Evolutionary conservation across 2,113 vertebrate species (phyloP).

Genomic region (Coracopsis vasa): DNA sequence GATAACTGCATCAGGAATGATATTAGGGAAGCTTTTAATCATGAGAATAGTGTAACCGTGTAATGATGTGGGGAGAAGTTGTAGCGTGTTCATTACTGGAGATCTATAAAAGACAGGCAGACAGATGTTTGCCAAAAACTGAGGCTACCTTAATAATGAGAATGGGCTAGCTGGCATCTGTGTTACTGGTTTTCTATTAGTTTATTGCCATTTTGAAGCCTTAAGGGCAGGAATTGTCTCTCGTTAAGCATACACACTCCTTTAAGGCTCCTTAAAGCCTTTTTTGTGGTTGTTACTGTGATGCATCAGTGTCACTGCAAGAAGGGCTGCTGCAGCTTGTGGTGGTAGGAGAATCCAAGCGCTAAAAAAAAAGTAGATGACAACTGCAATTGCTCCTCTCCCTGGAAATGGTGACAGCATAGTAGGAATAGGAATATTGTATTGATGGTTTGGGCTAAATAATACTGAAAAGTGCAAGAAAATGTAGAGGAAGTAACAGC

Average conservation of each 20-base stretch:
- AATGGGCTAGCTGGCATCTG: background rate
- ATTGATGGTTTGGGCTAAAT: background rate
- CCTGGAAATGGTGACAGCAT: background rate
- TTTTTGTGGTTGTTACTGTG: background rate
- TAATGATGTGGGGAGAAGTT: background rate
- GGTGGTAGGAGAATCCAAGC: background rate
- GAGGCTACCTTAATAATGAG: background rate
- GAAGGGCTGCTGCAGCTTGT: background rate
- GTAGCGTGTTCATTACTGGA: background rate
- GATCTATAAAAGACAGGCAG: background rate
- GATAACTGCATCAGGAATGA: background rate
- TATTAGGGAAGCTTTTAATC: background rate
- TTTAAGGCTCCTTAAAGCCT: background rate
- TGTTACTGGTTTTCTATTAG: background rate
- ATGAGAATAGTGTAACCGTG: background rate
- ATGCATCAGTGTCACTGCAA: background rate
- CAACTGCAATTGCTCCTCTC: background rate
- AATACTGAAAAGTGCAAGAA: background rate
- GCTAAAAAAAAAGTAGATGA: background rate
- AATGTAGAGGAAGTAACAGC: background rate
- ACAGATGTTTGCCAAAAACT: background rate
- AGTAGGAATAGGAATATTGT: background rate
- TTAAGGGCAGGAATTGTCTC: background rate
- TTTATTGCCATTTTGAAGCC: background rate
- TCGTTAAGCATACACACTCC: background rate